Evolutionary conservation across 2,888 invertebrate species (phyloP), one percentile per base, ranked within the genome.

Genomic region (Ennomos erosarius): DNA sequence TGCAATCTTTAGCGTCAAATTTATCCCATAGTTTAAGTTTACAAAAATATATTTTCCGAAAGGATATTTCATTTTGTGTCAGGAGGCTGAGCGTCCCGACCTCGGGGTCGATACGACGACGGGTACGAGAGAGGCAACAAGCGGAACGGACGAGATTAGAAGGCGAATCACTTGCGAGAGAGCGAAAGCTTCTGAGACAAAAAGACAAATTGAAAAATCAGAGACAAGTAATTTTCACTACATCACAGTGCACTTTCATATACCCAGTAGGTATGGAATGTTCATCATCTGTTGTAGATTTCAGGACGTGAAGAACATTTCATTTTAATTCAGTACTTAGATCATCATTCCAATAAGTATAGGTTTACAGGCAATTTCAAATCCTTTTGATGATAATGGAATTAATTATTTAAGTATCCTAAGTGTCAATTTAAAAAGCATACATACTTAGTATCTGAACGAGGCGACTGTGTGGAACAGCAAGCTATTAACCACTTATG

Each of bases 1-100:
- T n/a, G n/a, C n/a, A n/a, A n/a, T n/a, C n/a, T n/a, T n/a, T 26
- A 26, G 4, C 26, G 4, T 26, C 26, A 26, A 26, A 26, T 26
- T 26, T n/a, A n/a, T 1, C 4, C 4, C 26, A 1, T 26, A 26
- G 26, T 4, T 26, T 26, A 6, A 26, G 26, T 26, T 26, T 26
- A 26, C 5, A 0, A 6, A 26, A 26, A 26, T 26, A 4, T 6
- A 26, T 26, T 26, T 26, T 26, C 26, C 6, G 26, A 26, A 26
- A 5, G 0, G 6, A 26, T 26, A 6, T 26, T 26, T 34, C 10
- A 8, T 34, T 10, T 57, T 47, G 33, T 55, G 46, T 26, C 59
- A 91, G 91, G 81, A 80, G 88, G 72, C 73, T 90, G 38, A 86
- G 87, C 68, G 82, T 78, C 40, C 88, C 88, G 10, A 82, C 86